Evolutionary conservation across 2,888 invertebrate species (phyloP).

Genomic region (Caenorhabditis uteleia): DNA sequence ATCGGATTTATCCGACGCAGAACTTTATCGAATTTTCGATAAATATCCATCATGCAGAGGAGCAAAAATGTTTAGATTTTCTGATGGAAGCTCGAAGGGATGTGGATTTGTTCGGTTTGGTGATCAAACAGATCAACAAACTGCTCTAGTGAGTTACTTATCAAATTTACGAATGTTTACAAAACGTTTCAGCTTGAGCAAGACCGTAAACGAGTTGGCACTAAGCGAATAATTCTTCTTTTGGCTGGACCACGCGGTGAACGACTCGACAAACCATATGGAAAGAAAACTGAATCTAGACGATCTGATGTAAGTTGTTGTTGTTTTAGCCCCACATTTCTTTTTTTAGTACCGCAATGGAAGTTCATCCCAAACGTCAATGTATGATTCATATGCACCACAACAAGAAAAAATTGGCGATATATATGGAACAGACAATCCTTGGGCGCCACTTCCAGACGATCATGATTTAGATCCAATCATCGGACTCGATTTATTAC

Average conservation of each 20-base stretch:
- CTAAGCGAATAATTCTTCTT: constrained; percentile 51
- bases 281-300: too few relatives aligned
- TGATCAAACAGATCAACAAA: constrained; percentile 71
- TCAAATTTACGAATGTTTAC: neutral
- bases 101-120: constrained; percentile 72
- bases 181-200: constrained; percentile 68
- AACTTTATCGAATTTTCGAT: constrained; percentile 70
- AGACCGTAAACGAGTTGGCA: constrained; percentile 61
- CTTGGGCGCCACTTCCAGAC: constrained; percentile 26
- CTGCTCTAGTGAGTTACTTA: constrained; percentile 67
- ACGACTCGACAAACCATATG: constrained; percentile 48
- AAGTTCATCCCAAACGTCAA: too few relatives aligned
- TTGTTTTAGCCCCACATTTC: too few relatives aligned
- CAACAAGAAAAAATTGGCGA: too few relatives aligned
- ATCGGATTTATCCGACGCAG: constrained; percentile 71
- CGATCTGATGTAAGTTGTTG: too few relatives aligned
- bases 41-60: constrained; percentile 71
- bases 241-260: constrained; percentile 55
- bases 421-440: constrained; percentile 27
- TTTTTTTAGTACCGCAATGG: too few relatives aligned
- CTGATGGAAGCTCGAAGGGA: constrained; percentile 70
- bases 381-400: too few relatives aligned
- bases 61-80: constrained; percentile 72
- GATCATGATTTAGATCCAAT: constrained; percentile 28
- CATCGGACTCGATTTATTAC: constrained; percentile 31